Base-by-base conservation (phyloP, 2,797 vertebrate genomes). In the Enteromius unitaeniatus region DNA sequence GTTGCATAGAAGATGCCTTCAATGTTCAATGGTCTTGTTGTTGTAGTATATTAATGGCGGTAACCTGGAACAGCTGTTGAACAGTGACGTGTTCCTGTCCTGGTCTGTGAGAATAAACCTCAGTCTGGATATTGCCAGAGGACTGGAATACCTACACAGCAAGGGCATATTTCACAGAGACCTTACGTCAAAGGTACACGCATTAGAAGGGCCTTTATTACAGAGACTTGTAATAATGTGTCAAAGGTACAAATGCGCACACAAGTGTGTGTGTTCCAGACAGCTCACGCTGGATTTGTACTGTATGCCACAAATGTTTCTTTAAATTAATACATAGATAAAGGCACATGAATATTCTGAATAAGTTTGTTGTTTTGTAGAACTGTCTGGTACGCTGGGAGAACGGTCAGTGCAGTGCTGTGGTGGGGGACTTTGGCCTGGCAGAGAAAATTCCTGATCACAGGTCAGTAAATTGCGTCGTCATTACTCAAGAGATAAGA, bases 161-260 rank as follows among this genome's bases (percentile, higher is more conserved):
- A 99, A 97, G 88, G 97, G 96, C 88, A 95, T 99, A 91, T 99
- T 99, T 92, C 98, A 99, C 93, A 93, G 98, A 0, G 98, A 99
- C 93, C 96, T 99, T 90, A 99, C 97, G 62, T 98, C 97, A 89
- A 99, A 99, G 97, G 97, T 98, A 84, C 88, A 68, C 19, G 21
- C 45, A 45, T 21, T 37, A 34, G 17, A 76, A 69, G 28, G 23
- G 23, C 15, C 7, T 65, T 75, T 34, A 26, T 51, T 40, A 23
- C 23, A n/a, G 26, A n/a, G 53, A 34, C 37, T 49, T 69, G n/a
- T n/a, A n/a, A n/a, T n/a, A n/a, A n/a, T 51, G 11, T 75, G 34
- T 58, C 9, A 47, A 7, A 81, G 3, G n/a, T 47, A 73, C 47
- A 65, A 55, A 42, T 3, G 31, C 31, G 15, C 17, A 64, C n/a